phyloP scores from a whole-genome alignment of 2,113 vertebrate species.

The Heloderma charlesbogerti region DNA sequence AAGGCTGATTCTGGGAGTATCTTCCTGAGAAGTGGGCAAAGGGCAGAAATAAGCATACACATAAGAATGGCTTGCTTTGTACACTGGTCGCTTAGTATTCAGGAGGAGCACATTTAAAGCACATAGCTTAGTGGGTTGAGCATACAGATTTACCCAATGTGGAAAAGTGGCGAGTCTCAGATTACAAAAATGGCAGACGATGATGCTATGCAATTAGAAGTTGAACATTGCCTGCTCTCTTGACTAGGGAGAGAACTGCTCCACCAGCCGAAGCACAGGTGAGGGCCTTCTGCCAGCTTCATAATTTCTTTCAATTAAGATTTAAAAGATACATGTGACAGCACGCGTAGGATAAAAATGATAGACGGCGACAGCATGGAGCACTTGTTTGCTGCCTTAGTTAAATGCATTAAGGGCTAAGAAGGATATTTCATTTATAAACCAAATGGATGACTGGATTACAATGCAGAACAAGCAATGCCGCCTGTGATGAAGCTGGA shows the following conservation, averaged over 20 bases:
- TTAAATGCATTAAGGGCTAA: conserved; percentile 44
- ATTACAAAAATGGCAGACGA: neutral
- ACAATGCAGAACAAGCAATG: neutral
- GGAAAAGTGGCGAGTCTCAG: conserved; percentile 11
- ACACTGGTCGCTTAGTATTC: neutral
- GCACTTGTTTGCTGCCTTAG: conserved; percentile 29
- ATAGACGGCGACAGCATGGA: conserved; percentile 11
- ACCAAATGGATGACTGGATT: conserved; percentile 39
- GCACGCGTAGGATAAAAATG: conserved; percentile 20
- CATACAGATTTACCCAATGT: conserved; percentile 20
- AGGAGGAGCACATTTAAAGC: accelerated
- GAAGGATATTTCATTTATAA: conserved; percentile 55
- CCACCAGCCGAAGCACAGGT: conserved; percentile 12
- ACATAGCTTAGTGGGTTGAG: neutral
- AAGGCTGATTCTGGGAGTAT: conserved; percentile 10
- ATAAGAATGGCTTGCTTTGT: conserved; percentile 22
- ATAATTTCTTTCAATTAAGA: conserved; percentile 69
- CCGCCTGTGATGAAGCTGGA: neutral
- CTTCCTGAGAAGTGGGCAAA: neutral
- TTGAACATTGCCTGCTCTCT: conserved; percentile 24
- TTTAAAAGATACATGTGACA: conserved; percentile 59
- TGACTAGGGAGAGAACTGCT: conserved; percentile 17
- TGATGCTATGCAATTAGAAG: conserved; percentile 2
- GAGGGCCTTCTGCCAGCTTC: conserved; percentile 38
- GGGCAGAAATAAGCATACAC: conserved; percentile 20